Evolutionary conservation across 1,140 invertebrate species (phyloP).

Genomic region (Dolichoris vasculosae): DNA sequence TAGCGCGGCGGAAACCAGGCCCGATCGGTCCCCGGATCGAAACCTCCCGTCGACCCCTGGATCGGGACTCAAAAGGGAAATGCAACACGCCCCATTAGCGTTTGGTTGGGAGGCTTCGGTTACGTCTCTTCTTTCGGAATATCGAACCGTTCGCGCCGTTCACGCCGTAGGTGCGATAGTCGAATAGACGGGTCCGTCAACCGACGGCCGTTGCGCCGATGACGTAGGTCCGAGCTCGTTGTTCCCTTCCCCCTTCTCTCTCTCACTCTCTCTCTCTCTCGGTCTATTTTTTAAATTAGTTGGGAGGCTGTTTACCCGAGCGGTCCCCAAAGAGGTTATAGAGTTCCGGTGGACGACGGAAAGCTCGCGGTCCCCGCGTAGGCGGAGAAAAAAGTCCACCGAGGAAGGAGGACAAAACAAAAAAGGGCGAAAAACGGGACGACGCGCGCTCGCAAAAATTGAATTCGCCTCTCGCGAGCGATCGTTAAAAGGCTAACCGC

Average conservation of each 20-base stretch:
- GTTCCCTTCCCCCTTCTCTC: background rate
- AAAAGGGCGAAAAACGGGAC: background rate
- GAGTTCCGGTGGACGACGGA: background rate
- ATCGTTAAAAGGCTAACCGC: background rate
- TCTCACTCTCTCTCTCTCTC: background rate
- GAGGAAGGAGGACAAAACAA: background rate
- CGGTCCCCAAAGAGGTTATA: background rate
- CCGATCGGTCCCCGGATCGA: too few relatives aligned
- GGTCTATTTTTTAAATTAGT: background rate
- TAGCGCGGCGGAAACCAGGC: too few relatives aligned
- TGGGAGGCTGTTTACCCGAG: too few relatives aligned
- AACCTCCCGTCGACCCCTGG: too few relatives aligned
- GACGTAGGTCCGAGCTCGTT: too few relatives aligned
- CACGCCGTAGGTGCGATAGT: slow-evolving; percentile 58
- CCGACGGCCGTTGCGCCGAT: too few relatives aligned
- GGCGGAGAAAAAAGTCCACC: background rate
- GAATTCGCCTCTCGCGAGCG: background rate
- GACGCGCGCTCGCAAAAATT: background rate
- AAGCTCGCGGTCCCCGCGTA: background rate
- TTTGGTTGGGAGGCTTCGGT: slow-evolving; percentile 72
- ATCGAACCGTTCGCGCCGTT: slow-evolving; percentile 71
- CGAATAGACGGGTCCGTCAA: too few relatives aligned
- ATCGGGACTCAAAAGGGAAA: too few relatives aligned
- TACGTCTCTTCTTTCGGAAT: slow-evolving; percentile 72
- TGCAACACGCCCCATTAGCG: slow-evolving; percentile 71